These are phyloP conservation scores for Lycorma delicatula DNA, from an alignment of 1,140 invertebrate species.

Conservation along the genomic window DNA sequence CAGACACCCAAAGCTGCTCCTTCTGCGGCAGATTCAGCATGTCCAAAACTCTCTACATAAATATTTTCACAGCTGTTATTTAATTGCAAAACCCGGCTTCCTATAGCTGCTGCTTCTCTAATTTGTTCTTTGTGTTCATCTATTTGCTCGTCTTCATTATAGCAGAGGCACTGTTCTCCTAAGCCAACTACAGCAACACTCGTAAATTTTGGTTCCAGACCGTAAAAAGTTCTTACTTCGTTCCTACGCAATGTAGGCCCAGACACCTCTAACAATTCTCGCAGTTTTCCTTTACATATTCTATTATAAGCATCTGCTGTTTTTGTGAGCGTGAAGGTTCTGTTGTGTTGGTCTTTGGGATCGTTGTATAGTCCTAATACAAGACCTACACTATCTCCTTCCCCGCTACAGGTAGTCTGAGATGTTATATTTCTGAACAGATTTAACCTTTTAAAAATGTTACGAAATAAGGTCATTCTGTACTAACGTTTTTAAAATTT, in stretches of 20 bases:
- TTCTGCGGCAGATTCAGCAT: slow-evolving; percentile 46
- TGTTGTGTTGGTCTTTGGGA: background rate
- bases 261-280: slow-evolving; percentile 27
- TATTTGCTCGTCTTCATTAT: slow-evolving; percentile 40
- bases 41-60: slow-evolving; percentile 43
- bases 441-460: no score
- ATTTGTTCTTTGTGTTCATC: slow-evolving; percentile 43
- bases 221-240: slow-evolving; percentile 38
- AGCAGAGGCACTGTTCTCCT: slow-evolving; percentile 38
- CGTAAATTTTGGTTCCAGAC: slow-evolving; percentile 36
- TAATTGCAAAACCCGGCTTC: slow-evolving; percentile 44
- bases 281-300: slow-evolving; percentile 15
- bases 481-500: no score
- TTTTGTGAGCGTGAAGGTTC: slow-evolving; percentile 2
- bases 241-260: slow-evolving; percentile 40
- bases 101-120: slow-evolving; percentile 40
- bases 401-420: no score
- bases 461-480: no score
- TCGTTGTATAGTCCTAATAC: background rate
- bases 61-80: slow-evolving; percentile 30
- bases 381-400: background rate
- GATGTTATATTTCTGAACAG: no score
- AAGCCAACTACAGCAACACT: slow-evolving; percentile 41
- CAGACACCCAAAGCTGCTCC: slow-evolving; percentile 40
- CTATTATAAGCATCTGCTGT: slow-evolving; percentile 18